These are phyloP conservation scores for Apotomis betuletana DNA, from an alignment of 2,888 invertebrate genomes.

Conservation along the genomic window DNA sequence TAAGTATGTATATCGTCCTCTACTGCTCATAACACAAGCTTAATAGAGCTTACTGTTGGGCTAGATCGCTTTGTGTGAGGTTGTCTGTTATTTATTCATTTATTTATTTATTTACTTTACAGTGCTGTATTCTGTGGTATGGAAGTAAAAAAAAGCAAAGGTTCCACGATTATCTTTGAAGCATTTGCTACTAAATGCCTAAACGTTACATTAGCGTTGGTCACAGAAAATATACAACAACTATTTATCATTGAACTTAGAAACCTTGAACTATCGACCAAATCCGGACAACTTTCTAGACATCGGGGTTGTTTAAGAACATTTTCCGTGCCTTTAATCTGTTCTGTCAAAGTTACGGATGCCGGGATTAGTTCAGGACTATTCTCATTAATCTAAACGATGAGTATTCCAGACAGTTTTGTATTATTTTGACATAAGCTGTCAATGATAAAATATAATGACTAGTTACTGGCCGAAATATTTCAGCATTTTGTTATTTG, in stretches of 20 bases:
- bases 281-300: conserved; percentile 54
- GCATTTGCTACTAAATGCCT: neutral
- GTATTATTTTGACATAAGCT: conserved; percentile 20
- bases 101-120: no score
- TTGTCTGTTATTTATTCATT: no score
- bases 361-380: conserved; percentile 62
- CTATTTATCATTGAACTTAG: conserved; percentile 18
- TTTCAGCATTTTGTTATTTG: neutral
- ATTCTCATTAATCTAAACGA: conserved; percentile 60
- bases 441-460: neutral
- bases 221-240: conserved; percentile 2
- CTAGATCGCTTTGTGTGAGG: no score
- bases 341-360: conserved; percentile 61
- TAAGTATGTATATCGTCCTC: no score
- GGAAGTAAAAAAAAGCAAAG: no score
- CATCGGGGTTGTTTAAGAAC: conserved; percentile 54
- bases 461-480: neutral
- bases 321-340: conserved; percentile 57
- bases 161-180: neutral
- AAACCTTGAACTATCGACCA: conserved; percentile 35
- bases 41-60: no score
- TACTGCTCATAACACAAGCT: no score
- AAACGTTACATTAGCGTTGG: neutral
- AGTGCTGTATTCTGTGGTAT: no score
- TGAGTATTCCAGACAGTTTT: conserved; percentile 50